Conservation (phyloP, 2,888 invertebrate genomes). For the Tetrapedia diversipes region DNA sequence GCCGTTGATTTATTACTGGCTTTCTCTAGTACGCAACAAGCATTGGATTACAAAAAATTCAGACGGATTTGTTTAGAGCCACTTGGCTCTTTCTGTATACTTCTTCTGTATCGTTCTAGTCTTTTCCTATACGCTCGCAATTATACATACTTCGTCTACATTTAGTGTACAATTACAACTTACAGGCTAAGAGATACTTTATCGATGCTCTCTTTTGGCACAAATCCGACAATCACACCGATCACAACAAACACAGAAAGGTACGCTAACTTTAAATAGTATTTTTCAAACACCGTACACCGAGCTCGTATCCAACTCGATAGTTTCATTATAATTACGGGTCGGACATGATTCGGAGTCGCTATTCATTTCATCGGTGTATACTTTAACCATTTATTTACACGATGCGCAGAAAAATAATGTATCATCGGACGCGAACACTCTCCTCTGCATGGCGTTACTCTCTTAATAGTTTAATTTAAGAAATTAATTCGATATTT, state of each 20-base stretch:
- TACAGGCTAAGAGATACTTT: constrained; percentile 39
- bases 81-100: constrained; percentile 32
- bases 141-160: constrained; percentile 30
- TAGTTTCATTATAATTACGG: background rate
- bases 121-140: constrained; percentile 11
- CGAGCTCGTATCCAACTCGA: constrained; percentile 17
- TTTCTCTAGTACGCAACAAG: constrained; percentile 35
- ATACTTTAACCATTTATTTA: constrained; percentile 20
- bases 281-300: constrained; percentile 1
- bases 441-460: constrained; percentile 16
- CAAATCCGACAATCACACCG: constrained; percentile 57
- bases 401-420: constrained; percentile 44
- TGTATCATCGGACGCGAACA: constrained; percentile 16
- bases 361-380: background rate
- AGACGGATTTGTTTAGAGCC: constrained; percentile 65
- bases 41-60: constrained; percentile 55
- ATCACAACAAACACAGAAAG: constrained; percentile 68
- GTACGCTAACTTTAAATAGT: constrained; percentile 47
- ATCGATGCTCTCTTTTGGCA: constrained; percentile 64
- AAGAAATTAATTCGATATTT: background rate
- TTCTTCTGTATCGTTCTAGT: constrained; percentile 7
- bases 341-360: constrained; percentile 1
- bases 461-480: background rate
- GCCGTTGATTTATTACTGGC: constrained; percentile 3
- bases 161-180: constrained; percentile 25